Conservation (phyloP, 2,797 vertebrate species). For the Rhinatrema bivittatum region DNA sequence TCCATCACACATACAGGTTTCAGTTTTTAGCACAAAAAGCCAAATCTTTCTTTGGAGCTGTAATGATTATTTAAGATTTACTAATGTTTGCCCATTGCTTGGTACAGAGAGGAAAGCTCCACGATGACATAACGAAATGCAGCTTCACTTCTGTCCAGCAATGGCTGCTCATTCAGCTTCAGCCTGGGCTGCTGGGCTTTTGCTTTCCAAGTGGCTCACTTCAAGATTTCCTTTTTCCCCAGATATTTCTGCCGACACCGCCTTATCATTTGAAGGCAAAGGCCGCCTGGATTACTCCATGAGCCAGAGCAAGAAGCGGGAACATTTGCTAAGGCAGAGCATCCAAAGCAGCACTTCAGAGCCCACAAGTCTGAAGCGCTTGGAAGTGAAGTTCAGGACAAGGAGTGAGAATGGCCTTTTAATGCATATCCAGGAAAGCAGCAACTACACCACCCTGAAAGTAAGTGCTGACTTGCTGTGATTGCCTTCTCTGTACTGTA, state of each 20-base stretch:
- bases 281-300: conserved; percentile 84
- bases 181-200: no score
- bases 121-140: no score
- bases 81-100: no score
- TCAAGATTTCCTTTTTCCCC: conserved; percentile 1
- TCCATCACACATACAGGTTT: no score
- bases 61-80: no score
- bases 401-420: conserved; percentile 81
- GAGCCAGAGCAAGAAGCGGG: conserved; percentile 75
- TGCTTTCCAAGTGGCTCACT: no score
- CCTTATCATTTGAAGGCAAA: conserved; percentile 84
- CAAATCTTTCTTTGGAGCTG: no score
- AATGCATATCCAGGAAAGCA: conserved; percentile 86
- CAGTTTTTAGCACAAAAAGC: no score
- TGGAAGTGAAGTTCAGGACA: conserved; percentile 93
- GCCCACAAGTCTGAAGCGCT: conserved; percentile 33
- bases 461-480: conserved; percentile 50
- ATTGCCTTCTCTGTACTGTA: conserved; percentile 5
- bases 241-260: conserved; percentile 86
- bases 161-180: no score
- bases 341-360: conserved; percentile 31
- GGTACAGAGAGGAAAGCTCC: no score
- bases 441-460: conserved; percentile 94
- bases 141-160: no score
- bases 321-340: conserved; percentile 61